Conservation (phyloP, 2,113 vertebrate species). For the Ceyx melanurus region DNA sequence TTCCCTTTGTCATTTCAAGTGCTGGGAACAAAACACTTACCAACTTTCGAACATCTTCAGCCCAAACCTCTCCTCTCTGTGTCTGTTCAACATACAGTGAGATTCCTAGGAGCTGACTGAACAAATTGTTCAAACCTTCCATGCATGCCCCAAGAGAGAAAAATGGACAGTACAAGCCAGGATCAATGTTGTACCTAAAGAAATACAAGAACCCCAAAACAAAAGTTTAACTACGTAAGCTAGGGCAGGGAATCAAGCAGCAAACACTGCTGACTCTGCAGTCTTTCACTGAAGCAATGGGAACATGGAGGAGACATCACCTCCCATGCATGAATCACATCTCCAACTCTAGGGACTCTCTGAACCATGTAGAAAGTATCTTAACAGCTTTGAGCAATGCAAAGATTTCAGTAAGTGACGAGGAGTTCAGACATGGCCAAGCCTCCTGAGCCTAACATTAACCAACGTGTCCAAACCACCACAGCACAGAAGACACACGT, state of each 20-base stretch:
- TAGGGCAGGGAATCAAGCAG: background rate
- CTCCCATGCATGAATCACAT: background rate
- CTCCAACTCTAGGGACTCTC: background rate
- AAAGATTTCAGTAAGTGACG: background rate
- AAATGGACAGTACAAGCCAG: conserved; percentile 91
- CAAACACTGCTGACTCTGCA: background rate
- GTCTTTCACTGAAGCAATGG: background rate
- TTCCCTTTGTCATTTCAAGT: background rate
- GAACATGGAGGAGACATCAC: background rate
- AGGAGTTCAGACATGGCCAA: background rate
- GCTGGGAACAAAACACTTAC: conserved; percentile 69
- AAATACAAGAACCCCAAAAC: background rate
- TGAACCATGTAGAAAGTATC: background rate
- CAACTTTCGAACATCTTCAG: conserved; percentile 91
- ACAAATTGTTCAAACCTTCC: conserved; percentile 92
- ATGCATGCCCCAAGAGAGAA: conserved; percentile 94
- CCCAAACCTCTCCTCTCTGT: conserved; percentile 90
- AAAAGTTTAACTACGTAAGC: background rate
- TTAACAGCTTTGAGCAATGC: background rate
- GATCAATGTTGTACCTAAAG: conserved; percentile 92
- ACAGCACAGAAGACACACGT: accelerated
- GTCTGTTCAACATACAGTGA: conserved; percentile 88
- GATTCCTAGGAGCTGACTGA: conserved; percentile 87
- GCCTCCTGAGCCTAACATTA: background rate
- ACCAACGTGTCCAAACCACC: background rate